These are phyloP conservation scores for Poecilia gillii DNA, from an alignment of 2,797 vertebrate species.

Conservation along the genomic window DNA sequence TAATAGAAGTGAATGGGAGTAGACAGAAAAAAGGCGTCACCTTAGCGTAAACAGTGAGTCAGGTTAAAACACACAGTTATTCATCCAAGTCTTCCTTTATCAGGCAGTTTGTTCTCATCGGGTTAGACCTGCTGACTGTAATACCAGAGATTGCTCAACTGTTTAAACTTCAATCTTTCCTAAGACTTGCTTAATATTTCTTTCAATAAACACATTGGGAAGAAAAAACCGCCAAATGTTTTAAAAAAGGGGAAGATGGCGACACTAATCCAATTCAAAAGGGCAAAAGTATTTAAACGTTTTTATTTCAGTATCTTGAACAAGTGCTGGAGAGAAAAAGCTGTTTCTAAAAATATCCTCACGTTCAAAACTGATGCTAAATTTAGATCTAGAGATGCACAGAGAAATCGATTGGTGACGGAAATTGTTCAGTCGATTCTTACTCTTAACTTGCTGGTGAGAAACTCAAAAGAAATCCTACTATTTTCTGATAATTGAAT, in stretches of 20 bases:
- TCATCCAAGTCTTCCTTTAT: conserved; percentile 19
- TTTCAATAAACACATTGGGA: background rate
- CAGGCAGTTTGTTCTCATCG: conserved; percentile 14
- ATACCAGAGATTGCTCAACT: conserved; percentile 12
- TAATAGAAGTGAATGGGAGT: background rate
- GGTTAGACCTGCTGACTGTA: conserved; percentile 22
- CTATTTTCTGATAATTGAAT: background rate
- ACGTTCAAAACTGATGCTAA: background rate
- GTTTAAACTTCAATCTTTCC: conserved; percentile 1
- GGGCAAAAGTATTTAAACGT: background rate
- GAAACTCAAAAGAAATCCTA: background rate
- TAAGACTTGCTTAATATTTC: background rate
- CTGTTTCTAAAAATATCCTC: background rate
- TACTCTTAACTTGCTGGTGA: background rate
- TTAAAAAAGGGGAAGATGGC: background rate
- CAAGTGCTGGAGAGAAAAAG: background rate
- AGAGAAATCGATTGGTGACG: background rate
- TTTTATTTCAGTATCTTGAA: background rate
- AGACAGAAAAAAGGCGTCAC: conserved; percentile 28
- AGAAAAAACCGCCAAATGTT: background rate
- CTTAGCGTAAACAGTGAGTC: conserved; percentile 21
- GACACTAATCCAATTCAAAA: background rate
- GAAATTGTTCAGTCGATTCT: background rate
- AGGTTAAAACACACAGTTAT: conserved; percentile 18
- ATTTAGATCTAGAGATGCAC: background rate